Evolutionary conservation across 2,113 vertebrate genomes (phyloP), one percentile per base, ranked within the genome.

Genomic region (Silurus glanis): DNA sequence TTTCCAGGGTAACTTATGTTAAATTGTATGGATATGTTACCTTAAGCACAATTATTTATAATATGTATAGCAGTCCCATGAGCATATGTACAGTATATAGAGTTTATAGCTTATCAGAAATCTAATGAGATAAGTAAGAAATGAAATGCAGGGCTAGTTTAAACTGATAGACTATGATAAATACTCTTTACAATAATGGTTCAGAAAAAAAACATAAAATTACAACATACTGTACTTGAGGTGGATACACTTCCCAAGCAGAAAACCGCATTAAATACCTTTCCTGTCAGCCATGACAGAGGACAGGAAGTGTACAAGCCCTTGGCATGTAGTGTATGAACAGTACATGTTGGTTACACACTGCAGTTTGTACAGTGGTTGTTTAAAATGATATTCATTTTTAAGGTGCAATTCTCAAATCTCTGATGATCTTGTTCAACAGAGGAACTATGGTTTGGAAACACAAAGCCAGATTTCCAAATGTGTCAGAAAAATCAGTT

Each of bases 381-480:
- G 71, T 53, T 82, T 75, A 17, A 75, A 49, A 25, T 61, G 49
- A 49, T 74, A 12, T 17, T 5, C 16, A 25, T 47, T 72, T 28
- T 53, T 59, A 23, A 72, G 53, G 56, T 47, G 47, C 6, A 47
- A 37, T 85, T 64, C n/a, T 79, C n/a, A 55, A 67, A 49, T 8
- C 17, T 25, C 45, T 49, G 51, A 55, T 69, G 49, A 82, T 53
- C 72, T 55, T 49, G 61, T 51, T 72, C 17, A 45, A 25, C 51
- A 83, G 28, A 53, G 51, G 19, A 69, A 79, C 45, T 82, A 51
- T n/a, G 55, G 28, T 80, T 80, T 80, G 56, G 55, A 83, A 72
- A 21, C 92, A 89, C 90, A 92, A 91, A 90, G 85, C 85, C 23
- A 83, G 79, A 67, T 83, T 85, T 90, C 45, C 66, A 67, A 37